Evolutionary conservation across 2,888 invertebrate genomes (phyloP), one percentile per base, ranked within the genome.

Genomic region (Torymus aiolomorphi): DNA sequence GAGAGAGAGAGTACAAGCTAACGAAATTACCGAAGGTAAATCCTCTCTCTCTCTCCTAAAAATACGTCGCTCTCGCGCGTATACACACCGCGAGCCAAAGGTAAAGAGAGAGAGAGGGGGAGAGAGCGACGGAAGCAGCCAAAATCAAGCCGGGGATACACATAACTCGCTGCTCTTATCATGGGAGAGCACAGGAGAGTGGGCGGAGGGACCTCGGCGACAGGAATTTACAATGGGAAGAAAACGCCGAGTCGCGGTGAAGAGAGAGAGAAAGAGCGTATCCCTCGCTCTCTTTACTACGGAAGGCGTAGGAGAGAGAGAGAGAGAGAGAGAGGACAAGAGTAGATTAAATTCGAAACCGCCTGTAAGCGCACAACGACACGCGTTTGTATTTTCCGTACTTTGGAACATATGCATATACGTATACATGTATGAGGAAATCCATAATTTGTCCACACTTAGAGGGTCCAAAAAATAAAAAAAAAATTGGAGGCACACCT

Each of bases 281-380:
- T 69, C 24, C 49, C 49, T 71, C 13, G 11, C 16, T n/a, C 62
- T 62, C 54, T 42, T 8, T 42, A 42, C 42, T n/a, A 42, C 1
- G 42, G 42, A 42, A 42, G 42, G 42, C 8, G 8, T 31, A 18
- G 14, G 14, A 70, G 49, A 49, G 54, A 24, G 73, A 20, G 24
- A 63, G 66, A 57, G 4, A 24, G 20, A 62, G 11, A 24, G 20
- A 72, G 61, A 52, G 61, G 12, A 54, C 13, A 18, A 2, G 62
- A 31, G 59, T 63, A 86, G 84, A 87, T 87, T 86, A 84, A 86
- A 88, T 87, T 86, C 84, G 85, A 87, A 88, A 87, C 83, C 80
- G 83, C 80, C 83, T 83, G 83, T 83, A 85, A 84, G 84, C 82
- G 52, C 82, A 82, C 81, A 83, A 83, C 82, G 84, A 79, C 75